A percentile compares a stretch with the other conserved stretches of the same genome.
phyloP scores from a whole-genome alignment of 1,140 invertebrate genomes.

The Anthonomus grandis region DNA sequence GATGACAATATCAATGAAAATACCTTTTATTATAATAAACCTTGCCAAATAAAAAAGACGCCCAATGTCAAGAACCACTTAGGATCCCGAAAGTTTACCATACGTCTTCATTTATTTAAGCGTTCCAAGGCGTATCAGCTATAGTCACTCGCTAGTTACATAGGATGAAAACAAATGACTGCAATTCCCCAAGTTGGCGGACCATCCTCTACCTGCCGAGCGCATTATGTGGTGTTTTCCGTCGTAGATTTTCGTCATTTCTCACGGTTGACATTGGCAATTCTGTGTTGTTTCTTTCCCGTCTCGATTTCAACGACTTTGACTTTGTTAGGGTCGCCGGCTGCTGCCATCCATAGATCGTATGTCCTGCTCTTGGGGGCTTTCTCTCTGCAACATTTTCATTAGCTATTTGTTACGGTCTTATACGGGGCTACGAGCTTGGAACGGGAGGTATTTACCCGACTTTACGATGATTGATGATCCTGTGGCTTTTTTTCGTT shows the following conservation, averaged over 20 bases:
- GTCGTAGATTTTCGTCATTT: constrained; percentile 38
- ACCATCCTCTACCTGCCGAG: constrained; percentile 39
- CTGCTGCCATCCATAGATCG: constrained; percentile 1
- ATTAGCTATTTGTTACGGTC: constrained; percentile 46
- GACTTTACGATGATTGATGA: constrained; percentile 30
- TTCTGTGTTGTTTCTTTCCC: constrained; percentile 37
- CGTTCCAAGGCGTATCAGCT: constrained; percentile 29
- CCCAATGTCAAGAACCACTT: too few relatives aligned
- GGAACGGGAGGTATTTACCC: constrained; percentile 27
- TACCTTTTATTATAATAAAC: too few relatives aligned
- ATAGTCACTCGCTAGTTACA: constrained; percentile 38
- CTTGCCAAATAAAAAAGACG: too few relatives aligned
- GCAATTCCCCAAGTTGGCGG: constrained; percentile 42
- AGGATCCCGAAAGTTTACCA: constrained; percentile 39
- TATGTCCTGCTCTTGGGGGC: constrained; percentile 23
- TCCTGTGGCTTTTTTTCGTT: constrained; percentile 17
- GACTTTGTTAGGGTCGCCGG: constrained; percentile 38
- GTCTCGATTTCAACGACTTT: constrained; percentile 41
- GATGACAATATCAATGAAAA: too few relatives aligned
- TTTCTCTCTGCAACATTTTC: constrained; percentile 44
- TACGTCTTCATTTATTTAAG: constrained; percentile 45
- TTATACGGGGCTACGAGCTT: constrained; percentile 26
- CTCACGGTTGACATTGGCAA: constrained; percentile 43
- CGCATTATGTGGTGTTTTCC: constrained; percentile 39
- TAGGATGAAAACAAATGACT: constrained; percentile 45